Conservation (phyloP, 2,797 vertebrate species). For the Acridotheres tristis region DNA sequence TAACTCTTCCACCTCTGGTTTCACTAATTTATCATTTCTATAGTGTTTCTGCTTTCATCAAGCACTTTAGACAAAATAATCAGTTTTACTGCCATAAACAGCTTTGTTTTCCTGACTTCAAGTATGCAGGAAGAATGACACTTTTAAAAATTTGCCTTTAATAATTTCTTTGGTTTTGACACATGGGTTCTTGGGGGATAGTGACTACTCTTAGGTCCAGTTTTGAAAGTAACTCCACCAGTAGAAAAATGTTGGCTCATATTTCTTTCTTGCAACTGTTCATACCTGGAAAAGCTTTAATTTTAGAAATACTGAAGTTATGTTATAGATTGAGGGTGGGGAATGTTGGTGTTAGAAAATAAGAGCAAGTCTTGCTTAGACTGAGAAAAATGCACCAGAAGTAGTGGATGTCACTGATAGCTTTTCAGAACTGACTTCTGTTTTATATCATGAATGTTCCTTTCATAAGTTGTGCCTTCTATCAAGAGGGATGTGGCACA, state of each 20-base stretch:
- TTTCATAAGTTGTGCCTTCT: slow-evolving; percentile 9
- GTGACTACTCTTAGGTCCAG: not conserved
- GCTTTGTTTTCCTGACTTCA: not conserved
- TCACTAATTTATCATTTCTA: slow-evolving; percentile 9
- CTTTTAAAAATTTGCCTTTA: not conserved
- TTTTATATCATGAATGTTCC: not conserved
- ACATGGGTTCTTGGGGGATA: not conserved
- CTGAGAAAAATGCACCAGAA: not conserved
- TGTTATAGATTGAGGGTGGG: not conserved
- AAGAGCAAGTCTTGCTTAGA: not conserved
- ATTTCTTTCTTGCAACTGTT: not conserved
- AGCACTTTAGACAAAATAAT: slow-evolving; percentile 46
- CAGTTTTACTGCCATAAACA: not conserved
- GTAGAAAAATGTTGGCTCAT: not conserved
- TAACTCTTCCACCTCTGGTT: not conserved
- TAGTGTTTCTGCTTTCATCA: slow-evolving; percentile 12
- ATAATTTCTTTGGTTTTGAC: not conserved
- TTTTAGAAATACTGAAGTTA: not conserved
- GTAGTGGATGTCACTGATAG: not conserved
- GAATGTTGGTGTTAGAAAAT: not conserved
- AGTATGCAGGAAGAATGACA: not conserved
- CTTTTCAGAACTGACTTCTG: not conserved
- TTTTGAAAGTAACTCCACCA: not conserved
- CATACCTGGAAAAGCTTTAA: not conserved
- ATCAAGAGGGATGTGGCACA: not conserved